Conservation (phyloP, 2,113 vertebrate species). For the Ctenodactylus gundi region DNA sequence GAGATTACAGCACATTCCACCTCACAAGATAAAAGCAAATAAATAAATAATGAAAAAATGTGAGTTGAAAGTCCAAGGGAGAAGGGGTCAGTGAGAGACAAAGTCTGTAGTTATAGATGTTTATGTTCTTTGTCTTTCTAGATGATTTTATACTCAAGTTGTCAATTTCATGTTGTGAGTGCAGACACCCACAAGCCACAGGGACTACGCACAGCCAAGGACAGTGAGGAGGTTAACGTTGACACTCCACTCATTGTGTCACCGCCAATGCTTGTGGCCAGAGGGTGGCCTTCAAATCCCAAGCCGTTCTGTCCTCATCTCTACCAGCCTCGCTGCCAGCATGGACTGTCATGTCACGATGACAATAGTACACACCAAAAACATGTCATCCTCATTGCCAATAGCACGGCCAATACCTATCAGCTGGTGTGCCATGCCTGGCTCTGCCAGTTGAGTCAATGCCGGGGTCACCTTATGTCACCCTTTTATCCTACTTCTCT, state of each 20-base stretch:
- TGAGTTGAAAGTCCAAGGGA: neutral
- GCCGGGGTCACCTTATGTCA: no score
- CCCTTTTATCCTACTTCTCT: neutral
- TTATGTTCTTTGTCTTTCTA: neutral
- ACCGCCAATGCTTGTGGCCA: neutral
- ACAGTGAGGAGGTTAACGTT: neutral
- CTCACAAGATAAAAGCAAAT: neutral
- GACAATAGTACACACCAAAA: neutral
- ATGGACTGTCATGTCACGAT: rapidly evolving
- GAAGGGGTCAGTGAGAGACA: neutral
- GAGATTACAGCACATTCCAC: neutral
- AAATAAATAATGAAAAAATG: neutral
- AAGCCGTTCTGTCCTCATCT: neutral
- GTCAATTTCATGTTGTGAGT: neutral
- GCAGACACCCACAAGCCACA: neutral
- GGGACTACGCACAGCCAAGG: neutral
- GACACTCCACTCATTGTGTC: no score
- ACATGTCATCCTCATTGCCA: no score
- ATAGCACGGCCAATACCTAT: neutral
- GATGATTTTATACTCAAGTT: neutral
- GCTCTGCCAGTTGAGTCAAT: rapidly evolving
- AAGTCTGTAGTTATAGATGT: neutral
- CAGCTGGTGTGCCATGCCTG: rapidly evolving
- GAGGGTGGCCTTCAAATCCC: neutral
- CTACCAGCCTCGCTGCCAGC: rapidly evolving